A percentile compares a stretch with the other conserved stretches of the same genome.
Conservation (phyloP, 2,797 vertebrate genomes). For the Lacerta agilis region DNA sequence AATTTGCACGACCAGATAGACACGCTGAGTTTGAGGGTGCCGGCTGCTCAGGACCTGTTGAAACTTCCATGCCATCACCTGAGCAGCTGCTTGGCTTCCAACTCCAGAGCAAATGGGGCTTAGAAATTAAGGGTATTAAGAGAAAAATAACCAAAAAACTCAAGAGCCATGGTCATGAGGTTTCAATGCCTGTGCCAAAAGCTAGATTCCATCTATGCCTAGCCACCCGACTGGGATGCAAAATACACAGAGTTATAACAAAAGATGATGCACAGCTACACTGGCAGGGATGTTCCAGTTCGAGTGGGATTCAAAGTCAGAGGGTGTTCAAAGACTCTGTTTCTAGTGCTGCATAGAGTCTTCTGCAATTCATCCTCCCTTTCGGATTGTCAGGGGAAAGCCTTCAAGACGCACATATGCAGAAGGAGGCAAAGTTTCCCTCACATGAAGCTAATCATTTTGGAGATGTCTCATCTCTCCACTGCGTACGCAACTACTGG, state of each 20-base stretch:
- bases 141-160: neutral
- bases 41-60: neutral
- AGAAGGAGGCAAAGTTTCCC: neutral
- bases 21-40: neutral
- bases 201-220: neutral
- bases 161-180: neutral
- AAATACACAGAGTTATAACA: neutral
- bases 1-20: neutral
- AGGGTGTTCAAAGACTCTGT: neutral
- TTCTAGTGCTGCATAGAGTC: neutral
- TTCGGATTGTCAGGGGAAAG: neutral
- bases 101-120: neutral
- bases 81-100: neutral
- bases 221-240: neutral
- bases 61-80: neutral
- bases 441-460: slow-evolving; percentile 3
- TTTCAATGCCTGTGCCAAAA: neutral
- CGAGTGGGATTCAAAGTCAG: neutral
- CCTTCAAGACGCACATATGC: neutral
- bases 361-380: neutral
- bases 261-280: neutral
- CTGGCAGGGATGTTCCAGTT: neutral
- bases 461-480: neutral
- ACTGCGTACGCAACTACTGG: neutral
- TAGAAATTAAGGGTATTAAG: neutral